phyloP scores from a whole-genome alignment of 2,113 vertebrate species.

The Eudorcas thomsonii region DNA sequence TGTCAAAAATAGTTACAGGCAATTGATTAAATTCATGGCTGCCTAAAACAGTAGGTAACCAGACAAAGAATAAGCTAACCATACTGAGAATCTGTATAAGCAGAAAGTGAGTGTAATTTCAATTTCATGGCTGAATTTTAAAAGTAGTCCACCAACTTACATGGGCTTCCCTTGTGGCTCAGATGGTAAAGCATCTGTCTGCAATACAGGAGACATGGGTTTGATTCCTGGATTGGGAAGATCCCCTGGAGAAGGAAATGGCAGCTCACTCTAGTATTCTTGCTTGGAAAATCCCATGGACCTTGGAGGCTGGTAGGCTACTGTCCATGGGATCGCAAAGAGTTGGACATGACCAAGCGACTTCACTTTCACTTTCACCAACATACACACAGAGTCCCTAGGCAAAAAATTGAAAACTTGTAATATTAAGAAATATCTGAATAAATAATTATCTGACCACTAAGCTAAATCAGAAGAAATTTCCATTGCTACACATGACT shows the following conservation, averaged over 20 bases:
- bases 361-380: neutral
- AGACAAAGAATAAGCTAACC: neutral
- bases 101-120: neutral
- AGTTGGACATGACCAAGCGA: fast-evolving
- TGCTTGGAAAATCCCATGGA: too few relatives aligned
- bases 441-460: neutral
- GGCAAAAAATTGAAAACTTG: neutral
- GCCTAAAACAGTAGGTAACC: neutral
- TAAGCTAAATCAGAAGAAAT: neutral
- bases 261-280: too few relatives aligned
- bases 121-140: neutral
- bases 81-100: neutral
- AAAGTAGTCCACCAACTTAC: neutral
- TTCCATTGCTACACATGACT: neutral
- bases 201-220: too few relatives aligned
- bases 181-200: too few relatives aligned
- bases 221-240: too few relatives aligned
- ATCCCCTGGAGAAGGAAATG: too few relatives aligned
- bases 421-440: neutral
- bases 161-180: neutral
- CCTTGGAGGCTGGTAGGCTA: too few relatives aligned
- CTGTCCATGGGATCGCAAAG: too few relatives aligned
- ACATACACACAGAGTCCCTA: neutral
- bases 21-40: neutral
- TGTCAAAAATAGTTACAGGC: neutral